Evolutionary conservation across 53 echinoderm and acorn worm species (phyloP).

Genomic region (Patiria pectinifera): DNA sequence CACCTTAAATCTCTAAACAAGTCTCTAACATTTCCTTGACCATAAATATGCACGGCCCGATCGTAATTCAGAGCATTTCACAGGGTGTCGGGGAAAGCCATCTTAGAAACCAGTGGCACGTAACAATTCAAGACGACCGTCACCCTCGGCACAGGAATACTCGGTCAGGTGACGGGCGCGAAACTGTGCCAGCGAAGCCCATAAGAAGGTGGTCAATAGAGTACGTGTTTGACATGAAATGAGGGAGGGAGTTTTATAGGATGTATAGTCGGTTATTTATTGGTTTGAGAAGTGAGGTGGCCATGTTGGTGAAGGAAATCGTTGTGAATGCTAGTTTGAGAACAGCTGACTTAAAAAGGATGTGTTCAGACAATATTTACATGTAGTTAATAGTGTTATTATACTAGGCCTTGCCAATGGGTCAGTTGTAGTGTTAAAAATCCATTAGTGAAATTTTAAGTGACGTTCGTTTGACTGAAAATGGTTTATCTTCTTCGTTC

Average conservation of each 20-base stretch:
- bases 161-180: constrained; percentile 3
- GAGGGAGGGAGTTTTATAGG: neutral
- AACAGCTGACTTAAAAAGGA: neutral
- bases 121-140: constrained; percentile 38
- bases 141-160: neutral
- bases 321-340: neutral
- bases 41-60: constrained; percentile 12
- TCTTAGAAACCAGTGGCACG: constrained; percentile 32
- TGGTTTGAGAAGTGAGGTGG: neutral
- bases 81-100: constrained; percentile 3
- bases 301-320: neutral
- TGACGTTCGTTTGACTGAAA: too few relatives aligned
- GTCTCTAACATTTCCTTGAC: constrained; percentile 5
- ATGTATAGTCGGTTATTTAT: neutral
- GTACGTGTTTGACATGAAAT: constrained; percentile 3
- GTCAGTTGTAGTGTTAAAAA: too few relatives aligned
- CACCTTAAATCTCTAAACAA: neutral
- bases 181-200: constrained; percentile 5
- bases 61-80: constrained; percentile 28
- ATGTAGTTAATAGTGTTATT: too few relatives aligned
- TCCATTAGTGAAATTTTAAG: too few relatives aligned
- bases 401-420: too few relatives aligned
- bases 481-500: too few relatives aligned
- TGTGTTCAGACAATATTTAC: neutral
- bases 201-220: neutral